A percentile compares a stretch with the other conserved stretches of the same genome.
These are phyloP conservation scores for Silurus meridionalis DNA, from an alignment of 2,113 vertebrate species.

Conservation along the genomic window DNA sequence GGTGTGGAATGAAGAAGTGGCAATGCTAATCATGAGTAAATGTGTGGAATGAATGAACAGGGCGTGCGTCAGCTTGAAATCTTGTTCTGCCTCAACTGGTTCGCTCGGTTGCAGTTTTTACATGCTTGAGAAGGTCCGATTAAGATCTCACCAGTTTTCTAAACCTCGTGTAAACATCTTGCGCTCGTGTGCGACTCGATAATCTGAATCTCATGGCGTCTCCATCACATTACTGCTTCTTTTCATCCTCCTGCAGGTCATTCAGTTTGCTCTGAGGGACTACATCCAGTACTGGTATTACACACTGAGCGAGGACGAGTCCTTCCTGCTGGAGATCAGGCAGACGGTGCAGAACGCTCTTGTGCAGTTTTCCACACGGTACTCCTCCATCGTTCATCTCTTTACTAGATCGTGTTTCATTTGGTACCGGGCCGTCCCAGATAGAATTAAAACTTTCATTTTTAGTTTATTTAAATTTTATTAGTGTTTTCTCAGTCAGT, in stretches of 20 bases:
- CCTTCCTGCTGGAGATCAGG: slow-evolving; percentile 95
- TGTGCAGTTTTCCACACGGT: slow-evolving; percentile 95
- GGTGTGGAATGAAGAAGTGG: too few species aligned
- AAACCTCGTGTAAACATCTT: background rate
- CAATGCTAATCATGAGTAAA: too few species aligned
- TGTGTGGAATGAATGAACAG: too few species aligned
- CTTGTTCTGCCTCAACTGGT: background rate
- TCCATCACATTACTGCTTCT: background rate
- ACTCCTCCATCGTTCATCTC: slow-evolving; percentile 7
- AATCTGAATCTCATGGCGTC: slow-evolving; percentile 42
- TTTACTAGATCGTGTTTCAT: too few species aligned
- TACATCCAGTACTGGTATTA: slow-evolving; percentile 99
- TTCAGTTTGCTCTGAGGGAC: slow-evolving; percentile 96
- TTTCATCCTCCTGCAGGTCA: slow-evolving; percentile 75
- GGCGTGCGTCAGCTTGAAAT: background rate
- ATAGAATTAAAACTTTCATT: too few species aligned
- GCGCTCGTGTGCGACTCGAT: background rate
- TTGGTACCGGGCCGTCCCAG: too few species aligned
- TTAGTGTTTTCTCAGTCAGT: too few species aligned
- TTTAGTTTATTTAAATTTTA: too few species aligned
- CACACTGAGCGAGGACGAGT: slow-evolving; percentile 95
- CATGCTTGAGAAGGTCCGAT: background rate
- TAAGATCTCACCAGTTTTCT: background rate
- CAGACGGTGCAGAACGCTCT: slow-evolving; percentile 94
- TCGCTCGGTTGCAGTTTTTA: background rate